Evolutionary conservation across 1,140 invertebrate species (phyloP).

Genomic region (Ectropis grisescens): DNA sequence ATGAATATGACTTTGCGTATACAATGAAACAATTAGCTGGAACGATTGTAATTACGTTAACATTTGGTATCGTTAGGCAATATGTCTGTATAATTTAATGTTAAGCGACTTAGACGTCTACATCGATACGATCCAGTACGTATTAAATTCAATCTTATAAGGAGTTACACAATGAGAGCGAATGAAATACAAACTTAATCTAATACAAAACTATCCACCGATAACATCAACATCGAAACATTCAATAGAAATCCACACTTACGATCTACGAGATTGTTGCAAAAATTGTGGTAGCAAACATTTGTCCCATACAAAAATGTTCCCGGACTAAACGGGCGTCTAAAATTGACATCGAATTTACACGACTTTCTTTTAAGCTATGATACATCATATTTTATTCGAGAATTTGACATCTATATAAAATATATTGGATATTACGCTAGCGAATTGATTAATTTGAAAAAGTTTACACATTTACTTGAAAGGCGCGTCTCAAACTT

Average conservation of each 20-base stretch:
- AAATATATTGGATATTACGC: constrained; percentile 49
- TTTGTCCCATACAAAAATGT: constrained; percentile 46
- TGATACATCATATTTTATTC: constrained; percentile 42
- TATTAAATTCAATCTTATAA: no score
- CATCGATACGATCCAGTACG: no score
- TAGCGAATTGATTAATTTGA: constrained; percentile 2
- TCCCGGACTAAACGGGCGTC: constrained; percentile 38
- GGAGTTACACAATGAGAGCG: constrained; percentile 2
- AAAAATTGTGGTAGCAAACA: constrained; percentile 60
- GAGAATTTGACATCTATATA: constrained; percentile 59
- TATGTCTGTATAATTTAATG: no score
- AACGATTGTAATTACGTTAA: no score
- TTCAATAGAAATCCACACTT: constrained; percentile 36
- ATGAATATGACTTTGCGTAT: no score
- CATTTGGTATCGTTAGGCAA: no score
- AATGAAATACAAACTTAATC: constrained; percentile 18
- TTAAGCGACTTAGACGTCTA: no score
- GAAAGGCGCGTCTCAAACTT: no score
- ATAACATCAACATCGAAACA: constrained; percentile 39
- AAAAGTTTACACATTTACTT: no score
- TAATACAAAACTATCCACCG: constrained; percentile 21
- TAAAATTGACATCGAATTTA: constrained; percentile 67
- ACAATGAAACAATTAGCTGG: no score
- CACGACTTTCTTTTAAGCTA: constrained; percentile 55
- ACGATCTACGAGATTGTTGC: constrained; percentile 34